phyloP scores from a whole-genome alignment of 2,113 vertebrate species.

The Castor canadensis region DNA sequence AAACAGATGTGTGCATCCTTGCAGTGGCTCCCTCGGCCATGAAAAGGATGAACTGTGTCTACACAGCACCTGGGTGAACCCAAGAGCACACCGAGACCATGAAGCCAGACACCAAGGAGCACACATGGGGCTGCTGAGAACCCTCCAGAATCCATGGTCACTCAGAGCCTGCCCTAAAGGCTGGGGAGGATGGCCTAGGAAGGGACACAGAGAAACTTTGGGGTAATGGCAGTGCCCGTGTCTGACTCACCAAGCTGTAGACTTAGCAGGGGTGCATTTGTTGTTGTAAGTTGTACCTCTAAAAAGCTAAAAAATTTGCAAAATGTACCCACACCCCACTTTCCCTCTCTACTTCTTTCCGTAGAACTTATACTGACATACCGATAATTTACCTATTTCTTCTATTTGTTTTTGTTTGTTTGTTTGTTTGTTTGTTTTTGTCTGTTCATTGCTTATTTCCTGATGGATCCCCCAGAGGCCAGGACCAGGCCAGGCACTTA shows the following conservation, averaged over 20 bases:
- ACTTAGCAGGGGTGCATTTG: not conserved
- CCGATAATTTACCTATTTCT: not conserved
- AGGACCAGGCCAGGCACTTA: not conserved
- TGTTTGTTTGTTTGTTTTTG: not conserved
- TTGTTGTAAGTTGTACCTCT: not conserved
- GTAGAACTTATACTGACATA: fast-evolving
- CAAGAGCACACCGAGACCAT: fast-evolving
- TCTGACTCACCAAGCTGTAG: too few relatives aligned
- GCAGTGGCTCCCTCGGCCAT: fast-evolving
- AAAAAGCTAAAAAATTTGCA: too few relatives aligned
- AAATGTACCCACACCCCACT: too few relatives aligned
- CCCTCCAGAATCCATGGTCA: not conserved
- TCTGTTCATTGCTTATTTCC: not conserved
- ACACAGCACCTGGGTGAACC: not conserved
- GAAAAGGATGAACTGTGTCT: not conserved
- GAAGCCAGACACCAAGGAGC: fast-evolving
- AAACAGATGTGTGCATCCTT: fast-evolving
- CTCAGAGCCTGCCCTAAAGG: too few relatives aligned
- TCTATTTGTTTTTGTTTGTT: not conserved
- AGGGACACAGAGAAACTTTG: too few relatives aligned
- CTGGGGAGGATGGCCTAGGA: fast-evolving
- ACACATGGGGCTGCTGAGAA: fast-evolving
- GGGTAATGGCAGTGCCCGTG: fast-evolving
- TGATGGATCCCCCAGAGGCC: not conserved
- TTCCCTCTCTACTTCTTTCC: too few relatives aligned